Evolutionary conservation across 2,797 vertebrate genomes (phyloP), one percentile per base, ranked within the genome.

Genomic region (Poecilia picta): DNA sequence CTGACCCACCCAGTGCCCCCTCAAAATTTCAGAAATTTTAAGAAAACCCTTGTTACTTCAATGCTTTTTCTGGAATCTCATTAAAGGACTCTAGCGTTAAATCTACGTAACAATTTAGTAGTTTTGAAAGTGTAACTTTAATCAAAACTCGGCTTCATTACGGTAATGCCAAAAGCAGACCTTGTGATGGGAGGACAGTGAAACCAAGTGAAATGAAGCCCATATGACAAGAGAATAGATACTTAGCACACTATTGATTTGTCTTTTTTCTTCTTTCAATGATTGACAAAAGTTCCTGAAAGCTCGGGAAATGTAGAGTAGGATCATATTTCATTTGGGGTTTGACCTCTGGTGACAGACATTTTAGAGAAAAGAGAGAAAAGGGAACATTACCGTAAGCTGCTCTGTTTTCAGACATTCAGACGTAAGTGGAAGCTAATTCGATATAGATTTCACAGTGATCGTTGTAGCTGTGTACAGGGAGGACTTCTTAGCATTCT

Each of bases 141-240:
- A 23, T 68, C 0, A 23, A 68, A 39, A 39, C 36, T 41, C 1
- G 3, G 18, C 18, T 41, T 68, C 8, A 68, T 68, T 23, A 39
- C 2, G 1, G 16, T 16, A 36, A 64, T 41, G 33, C 36, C 36
- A 12, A 68, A 23, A 2, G 10, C 36, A 4, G 64, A 68, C 36
- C 20, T 45, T 70, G 12, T 70, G 10, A n/a, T 15, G 20, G 39
- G 41, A 70, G 23, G 66, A 70, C 41, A 47, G 45, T 8, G 36
- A 36, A 74, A 82, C 75, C 80, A 73, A 80, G 84, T 49, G 46
- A 89, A 85, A 88, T 77, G 76, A 85, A 83, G 84, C 77, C 79
- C 76, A 73, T 78, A 55, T 72, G 82, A 85, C 83, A 86, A 15
- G 4, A 47, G 71, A 43, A 45, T 74, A 85, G 75, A 59, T 77